Conservation (phyloP, 2,888 invertebrate genomes). For the Therioaphis trifolii region DNA sequence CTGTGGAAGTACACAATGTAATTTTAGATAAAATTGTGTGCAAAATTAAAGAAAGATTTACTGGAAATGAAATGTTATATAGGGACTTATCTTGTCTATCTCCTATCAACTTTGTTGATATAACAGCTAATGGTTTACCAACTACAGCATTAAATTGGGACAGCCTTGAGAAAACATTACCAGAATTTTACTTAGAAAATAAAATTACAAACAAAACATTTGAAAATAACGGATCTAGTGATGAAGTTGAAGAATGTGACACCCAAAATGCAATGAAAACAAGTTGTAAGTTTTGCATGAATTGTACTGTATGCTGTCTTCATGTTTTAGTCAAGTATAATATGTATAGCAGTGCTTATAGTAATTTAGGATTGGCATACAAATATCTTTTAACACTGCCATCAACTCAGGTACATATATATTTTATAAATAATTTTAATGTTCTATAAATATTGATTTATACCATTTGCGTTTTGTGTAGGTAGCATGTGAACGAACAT, state of each 20-base stretch:
- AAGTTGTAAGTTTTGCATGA: too few species aligned
- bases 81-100: background rate
- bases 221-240: constrained; percentile 8
- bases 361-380: background rate
- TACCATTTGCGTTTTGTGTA: too few species aligned
- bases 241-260: background rate
- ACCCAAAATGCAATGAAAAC: too few species aligned
- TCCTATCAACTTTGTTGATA: constrained; percentile 4
- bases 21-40: constrained; percentile 11
- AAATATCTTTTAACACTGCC: background rate
- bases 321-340: background rate
- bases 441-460: too few species aligned
- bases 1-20: constrained; percentile 16
- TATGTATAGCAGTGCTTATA: background rate
- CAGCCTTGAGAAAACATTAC: background rate
- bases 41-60: too few species aligned
- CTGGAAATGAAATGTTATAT: constrained; percentile 2
- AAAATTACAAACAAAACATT: background rate
- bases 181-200: background rate
- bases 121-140: background rate
- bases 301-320: background rate
- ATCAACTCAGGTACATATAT: constrained; percentile 9
- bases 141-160: background rate
- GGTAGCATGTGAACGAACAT: too few species aligned
- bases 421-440: too few species aligned